phyloP scores from a whole-genome alignment of 2,797 vertebrate species.

The Gorsachius magnificus region DNA sequence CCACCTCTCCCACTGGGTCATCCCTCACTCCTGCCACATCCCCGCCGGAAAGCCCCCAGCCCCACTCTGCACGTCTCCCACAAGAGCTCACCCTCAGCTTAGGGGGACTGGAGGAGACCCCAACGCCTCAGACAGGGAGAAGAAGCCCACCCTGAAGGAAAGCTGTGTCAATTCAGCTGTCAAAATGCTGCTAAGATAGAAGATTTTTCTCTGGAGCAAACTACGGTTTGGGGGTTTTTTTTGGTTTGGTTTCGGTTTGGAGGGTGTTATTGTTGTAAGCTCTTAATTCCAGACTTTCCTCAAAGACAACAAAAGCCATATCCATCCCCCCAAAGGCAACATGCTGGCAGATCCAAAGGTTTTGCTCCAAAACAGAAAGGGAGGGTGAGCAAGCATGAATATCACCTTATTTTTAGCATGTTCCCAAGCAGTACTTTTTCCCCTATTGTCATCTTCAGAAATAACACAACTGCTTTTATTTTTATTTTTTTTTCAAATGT shows the following conservation, averaged over 20 bases:
- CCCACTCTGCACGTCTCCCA: accelerated
- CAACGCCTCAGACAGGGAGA: background rate
- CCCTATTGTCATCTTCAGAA: background rate
- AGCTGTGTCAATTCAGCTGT: background rate
- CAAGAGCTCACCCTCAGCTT: background rate
- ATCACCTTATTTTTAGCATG: background rate
- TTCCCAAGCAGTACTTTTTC: background rate
- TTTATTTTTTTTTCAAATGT: accelerated
- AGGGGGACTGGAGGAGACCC: background rate
- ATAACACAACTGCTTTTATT: background rate
- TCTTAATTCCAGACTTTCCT: background rate
- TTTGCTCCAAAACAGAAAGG: background rate
- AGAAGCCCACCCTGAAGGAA: background rate
- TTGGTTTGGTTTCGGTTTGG: background rate
- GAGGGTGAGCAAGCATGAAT: background rate
- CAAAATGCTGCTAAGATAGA: background rate
- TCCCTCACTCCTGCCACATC: background rate
- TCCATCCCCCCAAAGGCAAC: background rate
- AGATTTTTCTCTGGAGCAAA: background rate
- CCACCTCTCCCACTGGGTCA: background rate
- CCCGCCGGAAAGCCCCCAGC: background rate
- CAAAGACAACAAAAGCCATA: background rate
- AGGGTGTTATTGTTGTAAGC: accelerated
- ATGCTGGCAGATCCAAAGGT: background rate
- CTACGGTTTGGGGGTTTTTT: too few species aligned